phyloP scores from a whole-genome alignment of 2,888 invertebrate genomes.

The Drosophila fulvimacula region DNA sequence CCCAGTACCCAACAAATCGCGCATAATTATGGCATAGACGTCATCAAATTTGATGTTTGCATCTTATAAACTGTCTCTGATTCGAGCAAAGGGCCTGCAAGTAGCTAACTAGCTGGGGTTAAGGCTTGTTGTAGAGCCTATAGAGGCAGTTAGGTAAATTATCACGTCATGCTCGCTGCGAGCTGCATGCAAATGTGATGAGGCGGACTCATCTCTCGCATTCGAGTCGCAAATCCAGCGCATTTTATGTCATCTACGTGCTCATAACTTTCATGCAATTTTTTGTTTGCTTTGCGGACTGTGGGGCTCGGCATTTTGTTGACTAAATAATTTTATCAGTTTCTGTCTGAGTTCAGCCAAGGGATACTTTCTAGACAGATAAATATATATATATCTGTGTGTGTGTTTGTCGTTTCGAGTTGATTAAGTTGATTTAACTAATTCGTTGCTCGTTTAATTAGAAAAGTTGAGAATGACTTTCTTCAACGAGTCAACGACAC shows the following conservation, averaged over 20 bases:
- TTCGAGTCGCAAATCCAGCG: not conserved
- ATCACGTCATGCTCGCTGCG: slow-evolving; percentile 56
- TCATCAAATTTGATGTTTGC: slow-evolving; percentile 70
- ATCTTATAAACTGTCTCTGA: slow-evolving; percentile 62
- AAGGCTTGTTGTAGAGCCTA: not conserved
- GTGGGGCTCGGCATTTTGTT: slow-evolving; percentile 27
- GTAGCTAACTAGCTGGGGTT: slow-evolving; percentile 15
- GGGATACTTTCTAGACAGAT: not conserved
- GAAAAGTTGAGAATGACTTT: slow-evolving; percentile 61
- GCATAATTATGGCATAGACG: slow-evolving; percentile 69
- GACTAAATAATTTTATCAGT: slow-evolving; percentile 56
- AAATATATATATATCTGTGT: not conserved
- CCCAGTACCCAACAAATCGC: slow-evolving; percentile 41
- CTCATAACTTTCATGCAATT: slow-evolving; percentile 67
- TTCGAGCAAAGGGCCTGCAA: slow-evolving; percentile 22
- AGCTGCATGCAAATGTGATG: slow-evolving; percentile 49
- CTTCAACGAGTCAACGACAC: slow-evolving; percentile 42
- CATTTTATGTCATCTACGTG: slow-evolving; percentile 71
- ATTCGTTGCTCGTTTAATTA: slow-evolving; percentile 62
- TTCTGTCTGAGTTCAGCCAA: slow-evolving; percentile 35
- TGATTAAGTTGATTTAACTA: slow-evolving; percentile 43
- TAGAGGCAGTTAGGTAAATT: slow-evolving; percentile 58
- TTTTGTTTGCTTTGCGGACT: slow-evolving; percentile 14
- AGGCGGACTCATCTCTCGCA: not conserved
- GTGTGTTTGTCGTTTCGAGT: slow-evolving; percentile 37